Base-by-base conservation (phyloP, 2,113 vertebrate genomes). In the Entomyzon cyanotis region DNA sequence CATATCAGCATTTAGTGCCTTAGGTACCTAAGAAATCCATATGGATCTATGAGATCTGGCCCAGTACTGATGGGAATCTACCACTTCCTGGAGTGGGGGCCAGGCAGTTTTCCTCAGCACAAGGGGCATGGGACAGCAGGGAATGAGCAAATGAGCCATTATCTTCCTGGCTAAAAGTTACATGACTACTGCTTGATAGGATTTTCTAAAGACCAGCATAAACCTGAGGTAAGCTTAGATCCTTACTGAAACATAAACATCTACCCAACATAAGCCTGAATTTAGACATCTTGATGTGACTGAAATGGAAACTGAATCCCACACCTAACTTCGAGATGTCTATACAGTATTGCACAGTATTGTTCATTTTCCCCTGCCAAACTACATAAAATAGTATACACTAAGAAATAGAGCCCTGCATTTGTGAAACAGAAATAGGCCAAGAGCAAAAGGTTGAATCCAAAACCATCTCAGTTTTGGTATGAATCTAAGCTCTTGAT, bases 1-100 rank as follows among this genome's bases (percentile, higher is more conserved):
- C 13, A 12, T 7, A 83, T 59, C n/a, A 69, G 11, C 46, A 33
- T 47, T 58, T 49, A 68, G 6, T 44, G 49, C 9, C 17, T 64
- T 42, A 49, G 28, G 21, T 37, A n/a, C 28, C 44, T 59, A 60
- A 60, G 52, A 67, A 67, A 62, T 37, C 63, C 60, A 6, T 11
- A 23, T 20, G 24, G 33, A 20, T 5, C 15, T 50, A 12, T 35
- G 30, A 76, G 15, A 30, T n/a, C 0, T 0, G 12, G 24, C 15
- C 47, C 41, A 56, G 30, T 35, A 46, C 33, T 42, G 16, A 44
- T 59, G 17, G 15, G 37, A 86, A 92, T 33, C 9, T 14, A 8
- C 4, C 12, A 7, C 10, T 64, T 69, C 23, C 13, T 39, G 15
- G 37, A 53, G 13, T 9, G n/a, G 6, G 7, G 18, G 31, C 27